phyloP scores from a whole-genome alignment of 2,797 vertebrate species.

The Pseudochromis fuscus region DNA sequence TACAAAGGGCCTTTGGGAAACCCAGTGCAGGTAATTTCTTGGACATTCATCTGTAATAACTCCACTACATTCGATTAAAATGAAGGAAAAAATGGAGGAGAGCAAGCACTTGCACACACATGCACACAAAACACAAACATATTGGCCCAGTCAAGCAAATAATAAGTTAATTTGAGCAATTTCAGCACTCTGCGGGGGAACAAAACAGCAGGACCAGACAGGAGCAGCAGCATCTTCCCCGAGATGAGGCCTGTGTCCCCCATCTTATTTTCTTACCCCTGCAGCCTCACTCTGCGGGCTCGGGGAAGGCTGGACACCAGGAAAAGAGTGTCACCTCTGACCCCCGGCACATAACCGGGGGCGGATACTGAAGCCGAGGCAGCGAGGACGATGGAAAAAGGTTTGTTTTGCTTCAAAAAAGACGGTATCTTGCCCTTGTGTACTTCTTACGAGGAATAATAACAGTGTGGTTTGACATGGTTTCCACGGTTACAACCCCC shows the following conservation, averaged over 20 bases:
- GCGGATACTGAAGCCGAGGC: conserved; percentile 20
- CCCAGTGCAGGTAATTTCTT: conserved; percentile 74
- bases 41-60: conserved; percentile 77
- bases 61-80: conserved; percentile 84
- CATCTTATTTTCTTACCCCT: conserved; percentile 62
- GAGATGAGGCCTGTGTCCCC: conserved; percentile 67
- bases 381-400: conserved; percentile 32
- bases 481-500: conserved; percentile 72
- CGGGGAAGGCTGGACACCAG: conserved; percentile 39
- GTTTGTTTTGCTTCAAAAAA: conserved; percentile 64
- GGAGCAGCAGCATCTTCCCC: conserved; percentile 77
- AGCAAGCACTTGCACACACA: conserved; percentile 70
- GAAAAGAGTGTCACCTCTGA: conserved; percentile 54
- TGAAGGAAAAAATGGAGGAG: conserved; percentile 56
- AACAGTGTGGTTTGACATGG: conserved; percentile 68
- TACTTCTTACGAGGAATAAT: conserved; percentile 68
- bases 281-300: conserved; percentile 49
- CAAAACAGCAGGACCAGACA: conserved; percentile 83
- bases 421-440: conserved; percentile 52
- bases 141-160: conserved; percentile 90
- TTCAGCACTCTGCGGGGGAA: conserved; percentile 85
- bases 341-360: conserved; percentile 28
- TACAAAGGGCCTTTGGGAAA: conserved; percentile 62
- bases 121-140: conserved; percentile 86
- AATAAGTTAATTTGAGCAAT: conserved; percentile 92